Conservation (phyloP, 1,140 invertebrate genomes). For the Dendrolimus punctatus region DNA sequence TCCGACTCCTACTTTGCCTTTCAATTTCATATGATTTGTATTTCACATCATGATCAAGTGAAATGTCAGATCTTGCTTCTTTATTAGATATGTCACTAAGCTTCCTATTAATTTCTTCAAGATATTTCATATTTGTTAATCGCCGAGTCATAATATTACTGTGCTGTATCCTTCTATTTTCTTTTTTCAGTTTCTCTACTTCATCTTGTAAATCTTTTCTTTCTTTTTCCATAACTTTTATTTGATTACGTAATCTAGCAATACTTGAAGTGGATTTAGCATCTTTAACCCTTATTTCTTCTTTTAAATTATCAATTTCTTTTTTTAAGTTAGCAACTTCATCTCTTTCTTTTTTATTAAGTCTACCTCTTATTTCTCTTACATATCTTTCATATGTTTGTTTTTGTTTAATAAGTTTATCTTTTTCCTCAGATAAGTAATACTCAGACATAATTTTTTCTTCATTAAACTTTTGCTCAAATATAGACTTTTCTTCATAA, state of each 20-base stretch:
- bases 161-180: constrained; percentile 75
- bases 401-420: constrained; percentile 79
- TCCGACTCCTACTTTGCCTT: constrained; percentile 44
- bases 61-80: constrained; percentile 36
- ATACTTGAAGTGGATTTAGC: constrained; percentile 81
- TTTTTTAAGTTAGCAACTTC: constrained; percentile 77
- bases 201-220: constrained; percentile 81
- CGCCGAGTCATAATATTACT: constrained; percentile 67
- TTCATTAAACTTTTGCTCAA: constrained; percentile 76
- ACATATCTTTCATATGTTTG: constrained; percentile 78
- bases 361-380: constrained; percentile 77
- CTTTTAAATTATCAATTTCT: constrained; percentile 78
- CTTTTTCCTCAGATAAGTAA: constrained; percentile 76
- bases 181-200: constrained; percentile 79
- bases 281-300: constrained; percentile 85
- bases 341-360: constrained; percentile 78
- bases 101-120: constrained; percentile 82
- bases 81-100: constrained; percentile 65
- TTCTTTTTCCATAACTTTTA: constrained; percentile 84
- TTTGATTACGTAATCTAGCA: constrained; percentile 82
- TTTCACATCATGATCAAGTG: constrained; percentile 42
- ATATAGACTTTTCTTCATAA: constrained; percentile 71
- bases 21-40: constrained; percentile 59
- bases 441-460: constrained; percentile 75
- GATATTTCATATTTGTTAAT: constrained; percentile 77